These are phyloP conservation scores for Leptonema lineaticorne DNA, from an alignment of 1,140 invertebrate genomes.

Conservation along the genomic window DNA sequence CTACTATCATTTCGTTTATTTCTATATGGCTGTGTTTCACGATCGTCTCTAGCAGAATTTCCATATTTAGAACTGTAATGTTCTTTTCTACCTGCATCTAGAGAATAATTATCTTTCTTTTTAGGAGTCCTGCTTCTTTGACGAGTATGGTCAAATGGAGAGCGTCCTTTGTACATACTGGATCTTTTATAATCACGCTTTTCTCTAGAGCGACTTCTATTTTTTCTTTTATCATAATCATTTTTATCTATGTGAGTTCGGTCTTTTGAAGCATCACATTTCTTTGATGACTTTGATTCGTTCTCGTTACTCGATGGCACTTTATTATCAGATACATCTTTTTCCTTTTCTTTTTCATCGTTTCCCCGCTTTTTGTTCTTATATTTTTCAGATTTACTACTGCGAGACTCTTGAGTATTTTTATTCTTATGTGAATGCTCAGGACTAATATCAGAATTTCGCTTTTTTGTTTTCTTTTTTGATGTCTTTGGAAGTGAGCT, in stretches of 20 bases:
- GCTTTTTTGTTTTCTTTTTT: conserved; percentile 37
- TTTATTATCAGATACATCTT: not conserved
- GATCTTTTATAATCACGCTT: conserved; percentile 26
- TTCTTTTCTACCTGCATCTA: conserved; percentile 21
- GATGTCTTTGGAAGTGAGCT: conserved; percentile 37
- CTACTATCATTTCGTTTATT: conserved; percentile 33
- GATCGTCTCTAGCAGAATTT: conserved; percentile 25
- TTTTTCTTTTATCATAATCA: conserved; percentile 20
- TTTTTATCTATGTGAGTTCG: conserved; percentile 22
- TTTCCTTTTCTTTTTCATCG: conserved; percentile 17
- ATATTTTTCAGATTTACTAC: conserved; percentile 25
- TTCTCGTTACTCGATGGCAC: not conserved
- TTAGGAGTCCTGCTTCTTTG: conserved; percentile 32
- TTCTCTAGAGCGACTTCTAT: conserved; percentile 34
- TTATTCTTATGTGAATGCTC: conserved; percentile 20
- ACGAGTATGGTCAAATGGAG: conserved; percentile 22
- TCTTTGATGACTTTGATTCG: conserved; percentile 29
- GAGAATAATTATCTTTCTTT: conserved; percentile 19
- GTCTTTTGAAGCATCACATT: conserved; percentile 17
- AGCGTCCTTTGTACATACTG: conserved; percentile 30
- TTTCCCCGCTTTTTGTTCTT: conserved; percentile 32
- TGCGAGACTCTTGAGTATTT: conserved; percentile 18
- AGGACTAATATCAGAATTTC: conserved; percentile 25
- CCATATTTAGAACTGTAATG: conserved; percentile 1
- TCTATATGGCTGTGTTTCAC: conserved; percentile 15